These are phyloP conservation scores for Tethya wilhelma DNA, from an alignment of 37 sponge, comb jelly and placozoan genomes.

Conservation along the genomic window DNA sequence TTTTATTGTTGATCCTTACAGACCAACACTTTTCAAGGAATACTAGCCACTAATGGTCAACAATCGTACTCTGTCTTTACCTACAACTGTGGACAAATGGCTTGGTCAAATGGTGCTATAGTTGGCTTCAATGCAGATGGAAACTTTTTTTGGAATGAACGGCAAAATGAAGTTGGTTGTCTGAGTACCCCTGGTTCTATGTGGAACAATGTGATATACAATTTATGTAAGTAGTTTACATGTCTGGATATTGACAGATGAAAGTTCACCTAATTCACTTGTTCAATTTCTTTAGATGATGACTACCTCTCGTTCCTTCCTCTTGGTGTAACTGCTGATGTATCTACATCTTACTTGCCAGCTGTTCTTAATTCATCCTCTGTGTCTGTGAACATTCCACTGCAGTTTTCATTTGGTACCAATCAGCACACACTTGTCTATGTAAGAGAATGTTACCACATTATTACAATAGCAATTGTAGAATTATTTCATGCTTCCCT, in stretches of 20 bases:
- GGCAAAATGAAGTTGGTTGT: constrained; percentile 6
- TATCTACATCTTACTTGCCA: constrained; percentile 2
- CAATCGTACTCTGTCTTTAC: not conserved
- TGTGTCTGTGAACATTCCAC: not conserved
- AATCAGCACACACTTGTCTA: constrained; percentile 12
- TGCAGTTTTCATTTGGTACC: constrained; percentile 18
- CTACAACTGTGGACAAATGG: constrained; percentile 16
- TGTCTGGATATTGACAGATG: no score
- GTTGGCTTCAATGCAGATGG: constrained; percentile 13
- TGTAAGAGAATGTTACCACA: constrained; percentile 4
- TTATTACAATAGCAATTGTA: no score
- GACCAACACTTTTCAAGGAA: constrained; percentile 15
- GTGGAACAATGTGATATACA: constrained; percentile 19
- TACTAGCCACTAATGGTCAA: constrained; percentile 2
- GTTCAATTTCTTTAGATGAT: not conserved
- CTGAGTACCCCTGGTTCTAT: not conserved
- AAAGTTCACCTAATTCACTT: no score
- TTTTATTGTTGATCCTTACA: not conserved
- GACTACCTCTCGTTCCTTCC: constrained; percentile 25
- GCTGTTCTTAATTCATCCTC: constrained; percentile 1
- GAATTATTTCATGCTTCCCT: no score
- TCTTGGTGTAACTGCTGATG: constrained; percentile 7
- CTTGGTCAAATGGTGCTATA: not conserved
- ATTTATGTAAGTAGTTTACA: constrained; percentile 6
- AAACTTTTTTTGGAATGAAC: constrained; percentile 1